phyloP scores from a whole-genome alignment of 2,797 vertebrate genomes.

The Apogon hyalosoma region DNA sequence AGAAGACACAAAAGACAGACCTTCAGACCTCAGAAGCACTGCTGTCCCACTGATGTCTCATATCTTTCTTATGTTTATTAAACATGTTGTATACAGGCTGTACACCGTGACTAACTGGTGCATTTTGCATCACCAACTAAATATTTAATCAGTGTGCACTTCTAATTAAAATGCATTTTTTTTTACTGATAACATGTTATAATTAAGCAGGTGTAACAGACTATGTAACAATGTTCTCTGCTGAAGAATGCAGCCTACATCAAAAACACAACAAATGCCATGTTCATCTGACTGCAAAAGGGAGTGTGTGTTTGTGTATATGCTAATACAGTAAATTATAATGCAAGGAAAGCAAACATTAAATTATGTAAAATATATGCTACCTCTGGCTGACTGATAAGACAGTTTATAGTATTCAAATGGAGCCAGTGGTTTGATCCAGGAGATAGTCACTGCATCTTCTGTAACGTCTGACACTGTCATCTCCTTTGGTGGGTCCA shows the following conservation, averaged over 20 bases:
- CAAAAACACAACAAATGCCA: slow-evolving; percentile 51
- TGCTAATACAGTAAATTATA: slow-evolving; percentile 21
- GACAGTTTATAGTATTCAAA: slow-evolving; percentile 95
- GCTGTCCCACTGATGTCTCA: not conserved
- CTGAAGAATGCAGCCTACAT: slow-evolving; percentile 34
- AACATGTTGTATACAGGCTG: not conserved
- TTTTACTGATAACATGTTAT: slow-evolving; percentile 53
- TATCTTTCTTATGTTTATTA: not conserved
- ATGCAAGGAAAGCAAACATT: slow-evolving; percentile 3
- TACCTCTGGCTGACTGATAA: slow-evolving; percentile 91
- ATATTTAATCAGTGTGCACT: slow-evolving; percentile 38
- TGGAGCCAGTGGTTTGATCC: slow-evolving; percentile 88
- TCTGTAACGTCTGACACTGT: slow-evolving; percentile 89
- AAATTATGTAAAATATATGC: not conserved
- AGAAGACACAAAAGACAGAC: slow-evolving; percentile 23
- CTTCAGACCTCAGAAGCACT: not conserved
- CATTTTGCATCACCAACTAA: slow-evolving; percentile 21
- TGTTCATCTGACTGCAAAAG: slow-evolving; percentile 55
- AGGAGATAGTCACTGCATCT: slow-evolving; percentile 88
- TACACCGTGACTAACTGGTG: not conserved
- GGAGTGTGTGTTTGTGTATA: slow-evolving; percentile 7
- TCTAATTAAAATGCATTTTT: slow-evolving; percentile 62
- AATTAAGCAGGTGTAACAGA: slow-evolving; percentile 53
- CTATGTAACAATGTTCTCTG: slow-evolving; percentile 12
- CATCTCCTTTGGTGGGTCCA: slow-evolving; percentile 92